Base-by-base conservation (phyloP, 2,888 invertebrate genomes). In the Sesamia inferens region DNA sequence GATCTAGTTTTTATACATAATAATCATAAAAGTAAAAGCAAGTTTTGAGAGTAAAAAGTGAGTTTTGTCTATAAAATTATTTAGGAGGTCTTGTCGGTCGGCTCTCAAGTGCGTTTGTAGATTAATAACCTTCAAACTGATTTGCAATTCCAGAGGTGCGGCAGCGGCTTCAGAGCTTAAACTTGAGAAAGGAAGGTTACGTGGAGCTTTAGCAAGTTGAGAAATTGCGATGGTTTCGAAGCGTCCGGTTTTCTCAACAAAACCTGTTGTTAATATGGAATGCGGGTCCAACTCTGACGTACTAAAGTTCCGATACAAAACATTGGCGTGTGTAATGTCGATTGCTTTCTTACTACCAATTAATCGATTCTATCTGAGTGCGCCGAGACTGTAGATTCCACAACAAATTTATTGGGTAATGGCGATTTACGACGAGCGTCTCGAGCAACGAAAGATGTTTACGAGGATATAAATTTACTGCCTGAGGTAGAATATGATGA, bases 261-360 rank as follows among this genome's bases (percentile, higher is more conserved):
- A 92, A 94, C 94, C 92, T 87, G 94, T 93, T 87, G 88, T 75
- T 78, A 68, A 65, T 73, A 73, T 61, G 90, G 93, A 93, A 94
- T 94, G 93, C 88, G 88, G 89, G 88, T 88, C 85, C 90, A 91
- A 88, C 88, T 88, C 88, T 89, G 89, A 79, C 83, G 88, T 84
- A 90, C 81, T 89, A 92, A 91, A 92, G 92, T 88, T 88, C 85
- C 83, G 83, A 86, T 84, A 87, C 84, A 81, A 83, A 84, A 86
- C 82, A 82, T 68, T 75, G 76, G 71, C 74, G 73, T 64, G 69
- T 82, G 83, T 83, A 77, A 85, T 74, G 82, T 78, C 75, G 83
- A 87, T 85, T 81, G 81, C 86, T 84, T 85, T 88, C 86, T 83
- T 79, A 86, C 82, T 83, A 63, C 76, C 75, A 82, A 88, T 89